Conservation (phyloP, 2,888 invertebrate genomes). For the Drosophila yooni region DNA sequence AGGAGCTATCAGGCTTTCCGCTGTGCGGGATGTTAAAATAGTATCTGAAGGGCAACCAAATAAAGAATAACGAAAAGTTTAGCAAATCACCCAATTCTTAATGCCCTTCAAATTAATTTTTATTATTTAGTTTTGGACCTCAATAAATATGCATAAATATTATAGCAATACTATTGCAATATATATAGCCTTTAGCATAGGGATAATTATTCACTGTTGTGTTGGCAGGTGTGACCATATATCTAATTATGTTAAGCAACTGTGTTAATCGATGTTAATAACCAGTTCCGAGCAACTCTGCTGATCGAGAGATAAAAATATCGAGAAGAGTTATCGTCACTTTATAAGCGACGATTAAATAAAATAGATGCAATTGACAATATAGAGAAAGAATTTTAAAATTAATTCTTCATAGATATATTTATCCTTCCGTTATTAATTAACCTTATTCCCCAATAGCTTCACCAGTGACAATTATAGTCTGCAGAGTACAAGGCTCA, state of each 20-base stretch:
- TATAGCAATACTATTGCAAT: too few relatives aligned
- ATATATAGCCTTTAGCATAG: too few relatives aligned
- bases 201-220: too few relatives aligned
- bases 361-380: too few relatives aligned
- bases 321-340: too few relatives aligned
- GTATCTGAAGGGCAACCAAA: slow-evolving; percentile 13
- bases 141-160: neutral
- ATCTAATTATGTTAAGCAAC: neutral
- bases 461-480: neutral
- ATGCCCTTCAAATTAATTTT: slow-evolving; percentile 6
- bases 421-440: neutral
- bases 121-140: too few relatives aligned
- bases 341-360: neutral
- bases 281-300: neutral
- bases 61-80: slow-evolving; percentile 24
- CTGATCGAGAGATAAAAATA: neutral
- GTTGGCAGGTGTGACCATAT: too few relatives aligned
- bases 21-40: slow-evolving; percentile 18
- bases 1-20: slow-evolving; percentile 22
- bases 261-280: neutral
- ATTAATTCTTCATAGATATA: neutral
- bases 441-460: neutral
- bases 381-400: too few relatives aligned
- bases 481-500: neutral
- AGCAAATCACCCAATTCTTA: neutral